Evolutionary conservation across 2,113 vertebrate species (phyloP), one percentile per base, ranked within the genome.

Genomic region (Craseonycteris thonglongyai): DNA sequence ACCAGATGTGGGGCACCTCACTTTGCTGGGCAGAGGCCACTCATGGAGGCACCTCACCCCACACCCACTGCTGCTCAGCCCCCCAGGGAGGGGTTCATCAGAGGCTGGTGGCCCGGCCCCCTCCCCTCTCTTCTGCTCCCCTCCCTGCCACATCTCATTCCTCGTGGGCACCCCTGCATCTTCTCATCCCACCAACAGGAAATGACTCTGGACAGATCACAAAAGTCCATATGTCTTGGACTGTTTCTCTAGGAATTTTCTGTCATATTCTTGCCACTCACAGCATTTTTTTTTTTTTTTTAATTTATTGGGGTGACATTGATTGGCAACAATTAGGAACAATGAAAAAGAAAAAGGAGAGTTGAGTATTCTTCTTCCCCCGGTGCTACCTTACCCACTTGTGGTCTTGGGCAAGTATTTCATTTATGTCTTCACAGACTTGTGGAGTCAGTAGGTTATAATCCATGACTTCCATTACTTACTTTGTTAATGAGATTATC

Each of bases 221-320:
- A 96, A 96, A 95, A 82, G 93, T 38, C 91, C 95, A 1, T 79
- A 96, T 69, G 95, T 98, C 98, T 97, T 98, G 96, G 96, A 93
- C 13, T 83, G 95, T 93, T 97, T 98, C 97, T 98, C 97, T 97
- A 98, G 98, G 97, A 98, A 98, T 95, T 96, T 97, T 97, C 79
- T 97, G 95, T 97, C 95, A 89, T 96, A 97, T 97, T 88, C 95
- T 98, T 97, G 95, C 95, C 95, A 83, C 87, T 98, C 78, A 95
- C 90, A 76, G 28, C 7, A 82, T 96, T 96, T 66, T 75, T 75
- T 66, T 49, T 80, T 84, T 84, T 86, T 83, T 38, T n/a, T n/a
- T n/a, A n/a, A n/a, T n/a, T n/a, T n/a, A n/a, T n/a, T n/a, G n/a
- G n/a, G n/a, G n/a, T n/a, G n/a, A n/a, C n/a, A n/a, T n/a, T n/a